phyloP scores from a whole-genome alignment of 2,113 vertebrate genomes.

The Chlorodrepanis virens region DNA sequence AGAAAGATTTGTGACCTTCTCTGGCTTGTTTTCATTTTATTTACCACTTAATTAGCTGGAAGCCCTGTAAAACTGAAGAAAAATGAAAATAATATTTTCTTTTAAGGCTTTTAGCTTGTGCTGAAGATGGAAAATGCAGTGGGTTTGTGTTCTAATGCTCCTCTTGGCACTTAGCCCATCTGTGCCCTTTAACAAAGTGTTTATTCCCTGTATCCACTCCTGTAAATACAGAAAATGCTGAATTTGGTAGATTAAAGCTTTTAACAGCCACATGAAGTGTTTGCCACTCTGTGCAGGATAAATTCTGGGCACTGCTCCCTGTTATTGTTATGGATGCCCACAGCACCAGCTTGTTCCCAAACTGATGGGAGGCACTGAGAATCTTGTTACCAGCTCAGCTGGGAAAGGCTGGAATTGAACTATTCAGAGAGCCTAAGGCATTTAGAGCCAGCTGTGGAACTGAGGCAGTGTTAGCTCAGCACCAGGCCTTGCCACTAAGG shows the following conservation, averaged over 20 bases:
- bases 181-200: not conserved
- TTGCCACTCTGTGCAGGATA: not conserved
- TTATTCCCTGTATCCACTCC: not conserved
- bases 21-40: not conserved
- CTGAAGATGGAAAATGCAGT: not conserved
- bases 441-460: not conserved
- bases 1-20: not conserved
- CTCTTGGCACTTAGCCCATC: not conserved
- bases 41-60: not conserved
- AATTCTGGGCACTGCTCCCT: not conserved
- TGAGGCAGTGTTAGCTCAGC: not conserved
- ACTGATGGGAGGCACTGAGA: not conserved
- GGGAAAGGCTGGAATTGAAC: not conserved
- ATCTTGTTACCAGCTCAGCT: not conserved
- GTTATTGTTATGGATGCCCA: not conserved
- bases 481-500: not conserved
- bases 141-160: not conserved
- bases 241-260: not conserved
- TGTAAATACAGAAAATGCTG: not conserved
- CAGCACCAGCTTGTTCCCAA: not conserved
- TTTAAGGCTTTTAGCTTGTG: not conserved
- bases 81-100: not conserved
- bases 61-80: not conserved
- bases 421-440: not conserved
- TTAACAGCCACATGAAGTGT: not conserved